These are phyloP conservation scores for Minunthozetes semirufus DNA, from an alignment of 2,888 invertebrate genomes.

Conservation along the genomic window DNA sequence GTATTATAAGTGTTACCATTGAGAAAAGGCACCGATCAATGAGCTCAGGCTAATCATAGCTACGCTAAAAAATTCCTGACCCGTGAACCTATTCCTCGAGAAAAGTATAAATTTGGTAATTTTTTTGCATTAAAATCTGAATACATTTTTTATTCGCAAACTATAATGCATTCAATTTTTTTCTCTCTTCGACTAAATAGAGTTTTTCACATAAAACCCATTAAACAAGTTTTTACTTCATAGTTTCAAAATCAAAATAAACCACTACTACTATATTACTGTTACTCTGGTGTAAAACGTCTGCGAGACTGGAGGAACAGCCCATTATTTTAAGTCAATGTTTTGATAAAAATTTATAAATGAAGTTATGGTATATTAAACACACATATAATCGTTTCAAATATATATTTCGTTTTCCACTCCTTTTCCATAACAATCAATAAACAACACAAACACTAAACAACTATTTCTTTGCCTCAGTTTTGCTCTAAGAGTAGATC, in stretches of 20 bases:
- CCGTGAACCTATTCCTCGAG: too few species aligned
- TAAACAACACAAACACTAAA: not conserved
- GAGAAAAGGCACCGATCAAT: too few species aligned
- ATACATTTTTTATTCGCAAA: too few species aligned
- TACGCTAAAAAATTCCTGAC: too few species aligned
- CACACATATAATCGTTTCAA: slow-evolving; percentile 1
- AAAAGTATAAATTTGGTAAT: too few species aligned
- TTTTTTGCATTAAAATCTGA: too few species aligned
- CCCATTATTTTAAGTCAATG: not conserved
- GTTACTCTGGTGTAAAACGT: not conserved
- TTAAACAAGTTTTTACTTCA: too few species aligned
- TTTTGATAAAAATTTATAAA: slow-evolving; percentile 19
- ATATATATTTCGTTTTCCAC: not conserved
- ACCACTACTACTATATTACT: not conserved
- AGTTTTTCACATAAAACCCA: too few species aligned
- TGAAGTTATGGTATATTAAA: slow-evolving; percentile 22
- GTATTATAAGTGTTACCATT: too few species aligned
- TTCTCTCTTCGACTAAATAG: too few species aligned
- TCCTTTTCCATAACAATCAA: not conserved
- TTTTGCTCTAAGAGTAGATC: not conserved
- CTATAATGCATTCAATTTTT: too few species aligned
- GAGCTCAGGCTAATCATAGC: too few species aligned
- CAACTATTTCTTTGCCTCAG: not conserved
- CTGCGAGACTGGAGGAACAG: not conserved
- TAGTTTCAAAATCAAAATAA: not conserved